A percentile compares a stretch with the other conserved stretches of the same genome.
phyloP scores from a whole-genome alignment of 2,797 vertebrate genomes.

The Steatocranus sp. region DNA sequence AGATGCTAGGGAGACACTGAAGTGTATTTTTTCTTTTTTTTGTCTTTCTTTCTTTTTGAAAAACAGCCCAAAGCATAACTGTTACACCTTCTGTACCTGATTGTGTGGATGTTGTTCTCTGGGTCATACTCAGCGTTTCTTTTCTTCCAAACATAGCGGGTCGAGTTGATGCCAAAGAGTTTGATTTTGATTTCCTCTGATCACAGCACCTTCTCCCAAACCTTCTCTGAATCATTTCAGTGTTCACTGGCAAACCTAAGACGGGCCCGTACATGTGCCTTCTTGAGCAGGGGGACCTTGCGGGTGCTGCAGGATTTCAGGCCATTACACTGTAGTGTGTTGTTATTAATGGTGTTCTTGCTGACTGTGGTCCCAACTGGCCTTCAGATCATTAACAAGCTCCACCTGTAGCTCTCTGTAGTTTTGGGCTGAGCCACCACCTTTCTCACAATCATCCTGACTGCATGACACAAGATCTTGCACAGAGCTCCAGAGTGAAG shows the following conservation, averaged over 20 bases:
- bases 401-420: not conserved
- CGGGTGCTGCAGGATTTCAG: not conserved
- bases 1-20: not conserved
- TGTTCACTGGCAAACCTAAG: not conserved
- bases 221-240: accelerated
- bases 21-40: not conserved
- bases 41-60: not conserved
- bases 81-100: not conserved
- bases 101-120: not conserved
- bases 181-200: not conserved
- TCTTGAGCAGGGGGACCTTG: not conserved
- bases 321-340: not conserved
- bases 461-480: not conserved
- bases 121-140: not conserved
- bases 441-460: not conserved
- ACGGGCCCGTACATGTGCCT: accelerated
- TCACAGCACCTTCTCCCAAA: not conserved
- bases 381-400: not conserved
- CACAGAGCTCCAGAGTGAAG: not conserved
- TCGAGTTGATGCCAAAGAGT: not conserved
- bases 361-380: not conserved
- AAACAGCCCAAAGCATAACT: not conserved
- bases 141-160: not conserved
- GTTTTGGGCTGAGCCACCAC: not conserved
- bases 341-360: not conserved